A percentile compares a stretch with the other conserved stretches of the same genome.
phyloP scores from a whole-genome alignment of 2,113 vertebrate species.

The Pardalotus punctatus region DNA sequence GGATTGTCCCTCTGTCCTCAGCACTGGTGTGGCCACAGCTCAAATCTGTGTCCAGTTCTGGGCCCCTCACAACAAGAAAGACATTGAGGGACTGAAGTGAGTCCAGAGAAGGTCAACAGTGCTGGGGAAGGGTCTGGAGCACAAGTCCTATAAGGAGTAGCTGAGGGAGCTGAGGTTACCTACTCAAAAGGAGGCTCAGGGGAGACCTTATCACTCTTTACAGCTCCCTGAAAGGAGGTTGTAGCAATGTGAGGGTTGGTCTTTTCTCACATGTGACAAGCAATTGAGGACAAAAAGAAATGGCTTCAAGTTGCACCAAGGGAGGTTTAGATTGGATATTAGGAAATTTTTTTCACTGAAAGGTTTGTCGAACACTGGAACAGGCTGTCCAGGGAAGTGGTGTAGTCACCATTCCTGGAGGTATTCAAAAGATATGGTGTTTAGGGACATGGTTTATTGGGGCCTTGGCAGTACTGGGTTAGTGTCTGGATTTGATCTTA shows the following conservation, averaged over 20 bases:
- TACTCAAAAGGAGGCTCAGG: neutral
- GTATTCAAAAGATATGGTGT: neutral
- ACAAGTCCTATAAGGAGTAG: fast-evolving
- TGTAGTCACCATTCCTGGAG: neutral
- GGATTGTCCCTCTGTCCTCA: fast-evolving
- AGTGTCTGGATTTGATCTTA: neutral
- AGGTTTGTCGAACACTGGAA: neutral
- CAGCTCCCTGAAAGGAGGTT: neutral
- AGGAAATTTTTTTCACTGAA: neutral
- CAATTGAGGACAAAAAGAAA: neutral
- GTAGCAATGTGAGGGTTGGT: neutral
- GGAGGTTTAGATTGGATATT: neutral
- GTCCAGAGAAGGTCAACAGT: fast-evolving
- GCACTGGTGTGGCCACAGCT: neutral
- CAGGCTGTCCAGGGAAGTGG: neutral
- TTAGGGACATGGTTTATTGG: neutral
- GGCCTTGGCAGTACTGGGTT: neutral
- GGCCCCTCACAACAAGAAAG: fast-evolving
- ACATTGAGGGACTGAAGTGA: fast-evolving
- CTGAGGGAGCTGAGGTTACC: neutral
- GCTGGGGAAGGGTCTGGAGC: neutral
- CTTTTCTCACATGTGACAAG: neutral
- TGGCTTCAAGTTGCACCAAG: neutral
- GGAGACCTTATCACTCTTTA: neutral
- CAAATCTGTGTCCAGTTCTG: neutral